Percentiles rank a stretch among this genome's conserved stretches.
Conservation (phyloP, 1,140 invertebrate genomes). For the Proctacanthus coquilletti region DNA sequence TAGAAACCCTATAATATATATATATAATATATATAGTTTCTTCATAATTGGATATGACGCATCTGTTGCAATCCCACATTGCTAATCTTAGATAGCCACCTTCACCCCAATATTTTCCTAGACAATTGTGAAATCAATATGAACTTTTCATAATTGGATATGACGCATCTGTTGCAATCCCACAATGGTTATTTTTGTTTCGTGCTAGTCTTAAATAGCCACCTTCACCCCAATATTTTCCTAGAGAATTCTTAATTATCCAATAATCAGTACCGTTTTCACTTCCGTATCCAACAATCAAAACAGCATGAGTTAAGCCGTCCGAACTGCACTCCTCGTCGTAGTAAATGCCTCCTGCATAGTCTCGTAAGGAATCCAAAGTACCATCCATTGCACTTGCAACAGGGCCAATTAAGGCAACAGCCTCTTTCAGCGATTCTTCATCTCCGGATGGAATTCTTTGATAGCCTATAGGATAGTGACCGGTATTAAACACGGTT, state of each 20-base stretch:
- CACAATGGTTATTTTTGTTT: conserved; percentile 40
- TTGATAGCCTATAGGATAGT: conserved; percentile 22
- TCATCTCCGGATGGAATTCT: conserved; percentile 49
- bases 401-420: conserved; percentile 55
- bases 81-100: conserved; percentile 43
- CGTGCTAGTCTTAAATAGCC: conserved; percentile 46
- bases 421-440: conserved; percentile 43
- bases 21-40: no score
- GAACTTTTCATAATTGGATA: no score
- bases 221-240: conserved; percentile 37
- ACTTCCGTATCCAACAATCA: conserved; percentile 62
- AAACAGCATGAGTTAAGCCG: conserved; percentile 35
- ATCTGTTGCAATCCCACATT: conserved; percentile 32
- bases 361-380: conserved; percentile 54
- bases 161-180: conserved; percentile 13
- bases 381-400: conserved; percentile 63
- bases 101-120: conserved; percentile 39
- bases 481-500: no score
- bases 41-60: conserved; percentile 5
- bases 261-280: conserved; percentile 39
- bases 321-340: conserved; percentile 40
- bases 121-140: no score
- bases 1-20: no score
- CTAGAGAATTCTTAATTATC: conserved; percentile 49
- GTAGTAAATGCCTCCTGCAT: conserved; percentile 46